Percentiles rank a stretch among this genome's conserved stretches.
These are phyloP conservation scores for Pseudoips prasinana DNA, from an alignment of 2,888 invertebrate species.

Conservation along the genomic window DNA sequence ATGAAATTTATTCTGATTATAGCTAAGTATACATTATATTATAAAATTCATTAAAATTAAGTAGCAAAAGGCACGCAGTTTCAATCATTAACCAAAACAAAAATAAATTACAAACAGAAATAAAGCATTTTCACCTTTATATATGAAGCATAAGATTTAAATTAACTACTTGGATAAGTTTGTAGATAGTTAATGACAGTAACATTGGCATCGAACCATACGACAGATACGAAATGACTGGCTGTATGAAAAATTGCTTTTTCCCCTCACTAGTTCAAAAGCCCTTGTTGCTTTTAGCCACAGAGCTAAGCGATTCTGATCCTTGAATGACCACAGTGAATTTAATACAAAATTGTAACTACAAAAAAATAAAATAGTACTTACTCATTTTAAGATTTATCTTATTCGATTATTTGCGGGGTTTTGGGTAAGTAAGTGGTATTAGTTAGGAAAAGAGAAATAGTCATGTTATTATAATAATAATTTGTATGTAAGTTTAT, in stretches of 20 bases:
- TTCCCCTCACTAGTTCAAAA: too few relatives aligned
- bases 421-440: too few relatives aligned
- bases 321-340: too few relatives aligned
- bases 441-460: too few relatives aligned
- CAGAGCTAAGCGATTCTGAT: too few relatives aligned
- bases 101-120: neutral
- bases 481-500: too few relatives aligned
- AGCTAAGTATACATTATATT: constrained; percentile 18
- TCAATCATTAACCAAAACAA: constrained; percentile 27
- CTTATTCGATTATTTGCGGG: too few relatives aligned
- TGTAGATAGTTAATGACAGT: constrained; percentile 38
- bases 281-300: too few relatives aligned
- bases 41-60: constrained; percentile 30
- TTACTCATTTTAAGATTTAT: too few relatives aligned
- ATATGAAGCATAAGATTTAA: neutral
- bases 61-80: constrained; percentile 18
- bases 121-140: constrained; percentile 7
- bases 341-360: too few relatives aligned
- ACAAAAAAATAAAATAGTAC: too few relatives aligned
- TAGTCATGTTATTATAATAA: too few relatives aligned
- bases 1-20: constrained; percentile 9
- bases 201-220: constrained; percentile 42
- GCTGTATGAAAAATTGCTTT: constrained; percentile 49
- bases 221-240: constrained; percentile 55
- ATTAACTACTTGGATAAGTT: constrained; percentile 5